Conservation (phyloP, 2,888 invertebrate species). For the Sepioteuthis lessoniana region DNA sequence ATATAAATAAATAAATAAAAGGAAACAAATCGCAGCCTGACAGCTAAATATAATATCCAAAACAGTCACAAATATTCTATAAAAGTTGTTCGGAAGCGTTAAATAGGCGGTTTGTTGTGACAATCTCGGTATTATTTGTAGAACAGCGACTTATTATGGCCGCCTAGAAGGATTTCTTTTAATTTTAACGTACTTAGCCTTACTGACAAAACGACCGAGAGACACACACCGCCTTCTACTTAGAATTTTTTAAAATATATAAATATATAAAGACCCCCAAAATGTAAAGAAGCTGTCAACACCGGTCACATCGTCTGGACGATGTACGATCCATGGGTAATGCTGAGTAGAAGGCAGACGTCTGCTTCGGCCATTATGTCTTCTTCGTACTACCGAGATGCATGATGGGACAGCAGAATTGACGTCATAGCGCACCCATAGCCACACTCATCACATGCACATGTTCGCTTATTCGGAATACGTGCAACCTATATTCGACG, state of each 20-base stretch:
- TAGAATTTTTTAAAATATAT: background rate
- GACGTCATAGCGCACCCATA: constrained; percentile 43
- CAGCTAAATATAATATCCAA: background rate
- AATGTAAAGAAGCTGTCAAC: constrained; percentile 36
- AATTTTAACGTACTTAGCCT: background rate
- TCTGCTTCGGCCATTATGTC: constrained; percentile 45
- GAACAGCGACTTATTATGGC: background rate
- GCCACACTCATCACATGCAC: background rate
- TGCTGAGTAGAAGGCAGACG: constrained; percentile 34
- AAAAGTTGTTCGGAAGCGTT: constrained; percentile 1
- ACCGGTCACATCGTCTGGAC: constrained; percentile 41
- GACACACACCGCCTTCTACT: constrained; percentile 33
- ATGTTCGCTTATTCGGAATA: background rate
- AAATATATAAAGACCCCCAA: constrained; percentile 37
- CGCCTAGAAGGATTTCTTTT: background rate
- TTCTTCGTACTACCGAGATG: constrained; percentile 43
- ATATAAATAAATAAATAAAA: too few species aligned
- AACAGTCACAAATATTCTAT: background rate
- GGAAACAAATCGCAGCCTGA: background rate
- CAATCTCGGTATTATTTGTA: background rate
- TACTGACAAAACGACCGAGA: constrained; percentile 13
- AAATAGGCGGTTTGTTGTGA: background rate
- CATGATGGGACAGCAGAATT: constrained; percentile 45
- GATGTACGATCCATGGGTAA: constrained; percentile 37
- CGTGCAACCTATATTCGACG: background rate